These are phyloP conservation scores for Rhea americana DNA, from an alignment of 2,113 vertebrate species.

Conservation along the genomic window DNA sequence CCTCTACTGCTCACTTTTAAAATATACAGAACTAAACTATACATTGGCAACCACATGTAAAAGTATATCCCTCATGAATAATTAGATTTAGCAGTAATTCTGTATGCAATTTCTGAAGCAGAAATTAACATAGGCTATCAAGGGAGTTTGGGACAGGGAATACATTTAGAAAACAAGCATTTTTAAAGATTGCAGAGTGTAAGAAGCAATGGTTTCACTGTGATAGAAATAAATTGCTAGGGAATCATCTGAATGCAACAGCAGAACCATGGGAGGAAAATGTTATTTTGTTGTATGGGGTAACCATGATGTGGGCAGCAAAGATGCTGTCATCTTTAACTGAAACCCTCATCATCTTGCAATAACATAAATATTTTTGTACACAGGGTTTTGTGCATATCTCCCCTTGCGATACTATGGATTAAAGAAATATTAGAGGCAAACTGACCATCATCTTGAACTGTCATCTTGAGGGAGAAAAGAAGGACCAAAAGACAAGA, in stretches of 20 bases:
- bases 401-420: background rate
- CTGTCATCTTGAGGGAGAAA: background rate
- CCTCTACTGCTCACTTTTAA: background rate
- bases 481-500: background rate
- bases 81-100: slow-evolving; percentile 18
- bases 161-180: background rate
- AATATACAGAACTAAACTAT: background rate
- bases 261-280: slow-evolving; percentile 16
- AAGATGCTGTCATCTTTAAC: background rate
- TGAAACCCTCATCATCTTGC: background rate
- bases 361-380: background rate
- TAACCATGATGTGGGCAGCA: slow-evolving; percentile 9
- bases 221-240: background rate
- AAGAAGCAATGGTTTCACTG: background rate
- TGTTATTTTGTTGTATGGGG: background rate
- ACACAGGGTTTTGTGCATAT: background rate
- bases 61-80: background rate
- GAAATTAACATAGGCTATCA: background rate
- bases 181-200: background rate
- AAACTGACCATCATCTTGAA: slow-evolving; percentile 16
- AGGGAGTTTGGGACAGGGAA: background rate
- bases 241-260: slow-evolving; percentile 7
- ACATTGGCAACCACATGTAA: background rate
- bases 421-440: background rate
- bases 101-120: background rate